Conservation (phyloP, 2,113 vertebrate species). For the Sarotherodon lohbergeri region DNA sequence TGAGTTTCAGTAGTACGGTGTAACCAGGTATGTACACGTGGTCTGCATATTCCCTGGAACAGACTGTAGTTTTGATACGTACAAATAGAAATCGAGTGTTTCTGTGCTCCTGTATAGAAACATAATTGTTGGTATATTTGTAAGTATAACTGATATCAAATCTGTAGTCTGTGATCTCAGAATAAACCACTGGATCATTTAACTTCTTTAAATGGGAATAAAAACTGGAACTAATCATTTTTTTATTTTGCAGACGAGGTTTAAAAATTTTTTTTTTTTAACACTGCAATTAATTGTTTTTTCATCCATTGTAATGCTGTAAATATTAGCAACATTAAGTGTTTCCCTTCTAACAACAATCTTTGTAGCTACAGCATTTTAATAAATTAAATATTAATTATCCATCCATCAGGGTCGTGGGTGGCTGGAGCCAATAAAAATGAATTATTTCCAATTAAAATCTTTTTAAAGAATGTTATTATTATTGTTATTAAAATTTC, state of each 20-base stretch:
- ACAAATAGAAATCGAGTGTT: neutral
- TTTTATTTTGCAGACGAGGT: neutral
- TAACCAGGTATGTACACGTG: neutral
- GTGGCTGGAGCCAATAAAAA: neutral
- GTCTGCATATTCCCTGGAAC: neutral
- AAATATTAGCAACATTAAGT: neutral
- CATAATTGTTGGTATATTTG: accelerated
- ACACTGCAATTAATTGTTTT: neutral
- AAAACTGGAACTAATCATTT: neutral
- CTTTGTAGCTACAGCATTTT: neutral
- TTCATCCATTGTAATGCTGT: neutral
- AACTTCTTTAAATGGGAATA: neutral
- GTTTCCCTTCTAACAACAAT: neutral
- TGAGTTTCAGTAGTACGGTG: accelerated
- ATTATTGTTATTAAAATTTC: neutral
- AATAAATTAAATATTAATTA: neutral
- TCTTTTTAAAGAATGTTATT: neutral
- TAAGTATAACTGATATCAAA: neutral
- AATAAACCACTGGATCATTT: accelerated
- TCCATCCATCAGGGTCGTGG: neutral
- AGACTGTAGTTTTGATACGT: neutral
- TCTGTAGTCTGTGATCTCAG: neutral
- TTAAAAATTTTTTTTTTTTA: neutral
- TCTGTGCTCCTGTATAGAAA: neutral
- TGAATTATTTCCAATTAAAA: neutral